Base-by-base conservation (phyloP, 2,113 vertebrate genomes). In the Paedocypris sp. region DNA sequence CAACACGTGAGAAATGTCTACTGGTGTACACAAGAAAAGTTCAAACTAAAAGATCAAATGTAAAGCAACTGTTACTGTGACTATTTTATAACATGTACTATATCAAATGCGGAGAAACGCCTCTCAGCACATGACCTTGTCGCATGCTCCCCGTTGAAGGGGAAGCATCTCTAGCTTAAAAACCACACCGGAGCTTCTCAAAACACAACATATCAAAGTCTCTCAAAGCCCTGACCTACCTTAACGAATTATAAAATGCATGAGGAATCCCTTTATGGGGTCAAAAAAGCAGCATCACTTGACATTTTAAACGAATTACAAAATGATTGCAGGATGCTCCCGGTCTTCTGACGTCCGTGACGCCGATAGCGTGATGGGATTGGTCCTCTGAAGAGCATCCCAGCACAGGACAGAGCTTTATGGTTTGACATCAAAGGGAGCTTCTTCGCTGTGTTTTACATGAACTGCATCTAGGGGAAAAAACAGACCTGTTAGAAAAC, bases 1-100 rank as follows among this genome's bases (percentile, higher is more conserved):
- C 74, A 73, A 91, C 90, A 95, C 89, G 91, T 90, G 87, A 91
- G 90, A 90, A 95, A 94, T 92, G 93, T 92, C 91, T 96, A 97
- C 90, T 91, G 42, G 91, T 90, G 90, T 94, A 85, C 87, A 92
- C 78, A 73, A 80, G 85, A 89, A 88, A 88, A 90, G 88, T 82
- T 75, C 70, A 72, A 70, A 81, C 79, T 81, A 81, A 85, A 81
- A 71, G 67, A 78, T 79, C 77, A 83, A 39, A 42, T 53, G 76
- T 85, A 83, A 92, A 90, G 88, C 88, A 87, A 82, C n/a, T 80
- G 75, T 91, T 88, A 88, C 77, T 85, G 81, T 88, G 82, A 84
- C 85, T 89, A 83, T 47, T 80, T 67, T 18, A 71, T 89, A 87
- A 90, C 81, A 82, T 84, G 76, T 86, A 78, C 73, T 61, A 74